Percentiles rank a stretch among this genome's conserved stretches.
These are phyloP conservation scores for Acipenser transmontanus DNA, from an alignment of 2,797 vertebrate species.

Conservation along the genomic window DNA sequence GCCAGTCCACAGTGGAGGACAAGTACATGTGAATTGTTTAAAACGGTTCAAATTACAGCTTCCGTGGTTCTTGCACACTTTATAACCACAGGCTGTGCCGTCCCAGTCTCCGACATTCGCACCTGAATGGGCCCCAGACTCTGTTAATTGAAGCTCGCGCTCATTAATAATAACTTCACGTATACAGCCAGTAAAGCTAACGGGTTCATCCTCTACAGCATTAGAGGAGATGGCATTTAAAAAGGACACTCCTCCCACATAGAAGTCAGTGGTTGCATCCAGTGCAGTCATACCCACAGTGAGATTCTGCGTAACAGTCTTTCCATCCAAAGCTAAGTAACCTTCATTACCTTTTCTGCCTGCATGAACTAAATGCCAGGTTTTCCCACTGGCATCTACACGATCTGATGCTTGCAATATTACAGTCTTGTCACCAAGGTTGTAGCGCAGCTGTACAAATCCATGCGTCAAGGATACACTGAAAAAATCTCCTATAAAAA, in stretches of 20 bases:
- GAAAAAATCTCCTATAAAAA: slow-evolving; percentile 73
- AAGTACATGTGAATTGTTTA: slow-evolving; percentile 58
- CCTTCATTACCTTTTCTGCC: slow-evolving; percentile 62
- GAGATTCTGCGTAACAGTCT: slow-evolving; percentile 42
- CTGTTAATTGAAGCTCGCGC: slow-evolving; percentile 65
- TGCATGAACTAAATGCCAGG: slow-evolving; percentile 66
- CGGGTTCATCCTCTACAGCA: slow-evolving; percentile 57
- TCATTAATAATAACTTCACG: slow-evolving; percentile 65
- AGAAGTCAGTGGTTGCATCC: slow-evolving; percentile 64
- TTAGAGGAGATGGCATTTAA: slow-evolving; percentile 55
- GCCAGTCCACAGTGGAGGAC: slow-evolving; percentile 60
- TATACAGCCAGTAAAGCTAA: slow-evolving; percentile 69
- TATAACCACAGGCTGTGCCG: slow-evolving; percentile 70
- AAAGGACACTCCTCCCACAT: slow-evolving; percentile 68
- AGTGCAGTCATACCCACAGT: slow-evolving; percentile 59
- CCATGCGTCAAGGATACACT: slow-evolving; percentile 67
- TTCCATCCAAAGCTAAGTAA: slow-evolving; percentile 64
- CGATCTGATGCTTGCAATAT: slow-evolving; percentile 50
- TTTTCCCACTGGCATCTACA: slow-evolving; percentile 44
- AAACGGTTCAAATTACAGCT: slow-evolving; percentile 44
- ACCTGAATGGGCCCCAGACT: slow-evolving; percentile 55
- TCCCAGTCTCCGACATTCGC: slow-evolving; percentile 78
- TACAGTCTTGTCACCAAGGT: slow-evolving; percentile 64
- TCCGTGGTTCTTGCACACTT: slow-evolving; percentile 66
- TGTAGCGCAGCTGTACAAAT: slow-evolving; percentile 71